Conservation (phyloP, 2,888 invertebrate genomes). For the Drosophila mettleri region DNA sequence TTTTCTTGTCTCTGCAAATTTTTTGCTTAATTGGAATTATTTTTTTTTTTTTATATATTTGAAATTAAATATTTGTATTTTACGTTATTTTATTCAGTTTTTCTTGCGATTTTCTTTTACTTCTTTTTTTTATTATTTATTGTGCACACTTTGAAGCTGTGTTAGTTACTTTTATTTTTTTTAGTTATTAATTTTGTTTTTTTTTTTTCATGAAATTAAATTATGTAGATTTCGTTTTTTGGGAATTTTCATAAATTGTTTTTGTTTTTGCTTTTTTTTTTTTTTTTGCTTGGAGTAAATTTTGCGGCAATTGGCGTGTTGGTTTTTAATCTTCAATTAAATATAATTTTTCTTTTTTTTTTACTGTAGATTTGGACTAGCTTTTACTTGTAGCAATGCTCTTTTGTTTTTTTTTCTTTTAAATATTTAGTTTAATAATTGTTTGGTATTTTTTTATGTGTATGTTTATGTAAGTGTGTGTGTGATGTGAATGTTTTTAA, state of each 20-base stretch:
- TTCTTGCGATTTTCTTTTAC: constrained; percentile 30
- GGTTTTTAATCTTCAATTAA: constrained; percentile 46
- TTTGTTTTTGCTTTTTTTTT: constrained; percentile 2
- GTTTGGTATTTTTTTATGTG: constrained; percentile 35
- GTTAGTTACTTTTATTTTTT: constrained; percentile 40
- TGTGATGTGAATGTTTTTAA: constrained; percentile 35
- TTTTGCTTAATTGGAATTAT: constrained; percentile 42
- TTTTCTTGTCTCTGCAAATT: constrained; percentile 38
- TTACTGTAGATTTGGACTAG: constrained; percentile 77
- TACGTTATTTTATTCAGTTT: constrained; percentile 39
- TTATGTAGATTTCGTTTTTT: constrained; percentile 34
- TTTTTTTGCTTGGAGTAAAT: constrained; percentile 48
- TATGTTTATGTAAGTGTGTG: constrained; percentile 28
- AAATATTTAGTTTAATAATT: constrained; percentile 55
- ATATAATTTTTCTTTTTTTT: constrained; percentile 46
- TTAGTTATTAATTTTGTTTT: constrained; percentile 10
- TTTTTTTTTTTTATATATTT: constrained; percentile 37
- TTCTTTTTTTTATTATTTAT: constrained; percentile 45
- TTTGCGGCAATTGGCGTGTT: constrained; percentile 73
- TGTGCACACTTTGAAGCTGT: constrained; percentile 81
- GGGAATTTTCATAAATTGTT: constrained; percentile 30
- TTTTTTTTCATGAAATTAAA: constrained; percentile 37
- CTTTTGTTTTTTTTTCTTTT: constrained; percentile 42
- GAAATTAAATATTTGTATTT: constrained; percentile 37
- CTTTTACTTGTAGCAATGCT: constrained; percentile 67